Evolutionary conservation across 2,113 vertebrate genomes (phyloP), one percentile per base, ranked within the genome.

Genomic region (Anolis carolinensis): DNA sequence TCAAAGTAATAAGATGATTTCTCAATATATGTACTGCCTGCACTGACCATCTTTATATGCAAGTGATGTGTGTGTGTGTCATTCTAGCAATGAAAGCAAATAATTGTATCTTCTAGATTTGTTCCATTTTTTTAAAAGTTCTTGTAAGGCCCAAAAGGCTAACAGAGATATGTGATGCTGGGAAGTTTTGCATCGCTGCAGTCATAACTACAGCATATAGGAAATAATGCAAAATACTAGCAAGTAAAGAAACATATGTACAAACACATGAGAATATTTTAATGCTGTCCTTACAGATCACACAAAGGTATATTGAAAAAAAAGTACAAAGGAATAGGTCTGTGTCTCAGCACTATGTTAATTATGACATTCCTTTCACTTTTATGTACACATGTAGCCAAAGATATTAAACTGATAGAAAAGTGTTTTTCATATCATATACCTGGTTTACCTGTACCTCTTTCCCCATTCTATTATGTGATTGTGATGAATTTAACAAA

Each of bases 221-320:
- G 59, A 63, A 84, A 73, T 84, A 88, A 65, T 23, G 65, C 30
- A 36, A 62, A 79, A 79, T 52, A 52, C 30, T 55, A 59, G 39
- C 39, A 44, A 44, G 39, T 44, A 44, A 44, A 44, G 39, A 44
- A 44, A 44, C 32, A n/a, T 55, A 78, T 65, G 7, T 9, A 3
- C 34, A 44, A 62, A 72, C 50, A 27, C 8, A 78, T 55, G 30
- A 36, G 59, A 78, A 86, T 86, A 32, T 39, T 48, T 55, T 34
- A 44, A 63, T 48, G 23, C 25, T 39, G 63, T 70, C 44, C 39
- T 79, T 27, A 68, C 32, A 74, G 36, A 44, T 44, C 39, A 44
- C 39, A 44, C 39, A 44, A n/a, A n/a, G n/a, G n/a, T n/a, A n/a
- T n/a, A n/a, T n/a, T n/a, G n/a, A n/a, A n/a, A n/a, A n/a, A n/a